phyloP scores from a whole-genome alignment of 2,888 invertebrate species.

The Pseudococcus jackbeardsleyi region DNA sequence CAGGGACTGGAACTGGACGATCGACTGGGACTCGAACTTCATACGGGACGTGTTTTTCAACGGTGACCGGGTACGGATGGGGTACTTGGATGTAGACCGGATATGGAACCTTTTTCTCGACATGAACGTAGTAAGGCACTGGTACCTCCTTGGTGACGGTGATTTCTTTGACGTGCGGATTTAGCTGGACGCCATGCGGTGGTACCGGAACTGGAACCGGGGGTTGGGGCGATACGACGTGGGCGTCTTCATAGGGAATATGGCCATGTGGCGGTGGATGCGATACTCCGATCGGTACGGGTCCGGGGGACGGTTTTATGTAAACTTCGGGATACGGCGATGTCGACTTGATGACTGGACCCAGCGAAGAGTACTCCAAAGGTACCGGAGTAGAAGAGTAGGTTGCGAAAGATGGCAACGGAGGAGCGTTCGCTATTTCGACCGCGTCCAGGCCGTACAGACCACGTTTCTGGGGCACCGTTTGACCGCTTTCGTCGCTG shows the following conservation, averaged over 20 bases:
- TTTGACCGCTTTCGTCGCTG: conserved; percentile 25
- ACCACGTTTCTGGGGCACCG: conserved; percentile 56
- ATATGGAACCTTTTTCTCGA: conserved; percentile 76
- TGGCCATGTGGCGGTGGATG: too few species aligned
- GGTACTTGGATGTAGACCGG: conserved; percentile 81
- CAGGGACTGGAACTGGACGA: conserved; percentile 73
- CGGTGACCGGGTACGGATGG: conserved; percentile 72
- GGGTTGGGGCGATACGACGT: too few species aligned
- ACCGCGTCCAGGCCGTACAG: conserved; percentile 39
- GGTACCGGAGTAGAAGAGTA: not conserved
- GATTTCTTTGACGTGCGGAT: conserved; percentile 78
- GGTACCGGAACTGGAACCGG: not conserved
- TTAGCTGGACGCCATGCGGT: conserved; percentile 18
- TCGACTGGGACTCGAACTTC: conserved; percentile 80
- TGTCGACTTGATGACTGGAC: too few species aligned
- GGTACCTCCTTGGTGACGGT: conserved; percentile 81
- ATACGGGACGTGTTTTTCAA: conserved; percentile 75
- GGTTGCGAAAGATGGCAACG: conserved; percentile 56
- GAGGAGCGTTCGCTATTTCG: conserved; percentile 50
- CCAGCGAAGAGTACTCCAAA: conserved; percentile 36
- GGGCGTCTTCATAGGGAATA: too few species aligned
- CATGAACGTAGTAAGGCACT: conserved; percentile 79
- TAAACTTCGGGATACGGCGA: not conserved
- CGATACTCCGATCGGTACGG: not conserved
- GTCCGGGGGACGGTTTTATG: conserved; percentile 13